Evolutionary conservation across 2,888 invertebrate species (phyloP), one percentile per base, ranked within the genome.

Genomic region (Salticus scenicus): DNA sequence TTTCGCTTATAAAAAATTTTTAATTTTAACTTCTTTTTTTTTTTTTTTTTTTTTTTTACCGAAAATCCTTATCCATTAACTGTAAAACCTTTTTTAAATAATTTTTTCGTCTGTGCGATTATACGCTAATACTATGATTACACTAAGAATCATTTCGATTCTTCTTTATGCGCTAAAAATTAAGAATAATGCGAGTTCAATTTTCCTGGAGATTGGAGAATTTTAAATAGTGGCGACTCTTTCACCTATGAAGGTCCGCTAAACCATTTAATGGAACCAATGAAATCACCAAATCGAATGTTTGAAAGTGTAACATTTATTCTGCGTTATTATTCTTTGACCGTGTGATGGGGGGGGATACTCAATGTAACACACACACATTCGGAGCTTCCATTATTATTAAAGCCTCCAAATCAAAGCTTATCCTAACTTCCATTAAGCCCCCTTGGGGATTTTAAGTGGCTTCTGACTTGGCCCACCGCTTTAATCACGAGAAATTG

Each of bases 401-500:
- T 30, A 42, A n/a, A 20, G 42, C 20, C 42, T 28, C 37, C 37
- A 37, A 63, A 67, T 66, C 66, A 51, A 66, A 51, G 33, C 33
- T 28, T 42, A 47, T 71, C 41, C 47, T 41, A 33, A 66, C 75
- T 70, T 42, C 75, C 74, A 75, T 75, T 75, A 75, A 63, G 70
- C 42, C 63, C 81, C 27, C 41, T 42, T 63, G 73, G 64, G 75
- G 75, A 31, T 70, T 75, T 82, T 82, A 82, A 82, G 81, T 75
- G 81, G 81, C 63, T 74, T 70, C 75, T 33, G 70, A 73, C 73
- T 73, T 66, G 72, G 80, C 27, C 70, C 81, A 82, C 81, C 75
- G 75, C 74, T 82, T 82, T 82, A 82, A 82, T 82, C 81, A 82
- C 75, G 81, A 82, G 81, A 82, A 82, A 82, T 82, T 63, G 75